Base-by-base conservation (phyloP, 2,888 invertebrate species). In the Unio delphinus region DNA sequence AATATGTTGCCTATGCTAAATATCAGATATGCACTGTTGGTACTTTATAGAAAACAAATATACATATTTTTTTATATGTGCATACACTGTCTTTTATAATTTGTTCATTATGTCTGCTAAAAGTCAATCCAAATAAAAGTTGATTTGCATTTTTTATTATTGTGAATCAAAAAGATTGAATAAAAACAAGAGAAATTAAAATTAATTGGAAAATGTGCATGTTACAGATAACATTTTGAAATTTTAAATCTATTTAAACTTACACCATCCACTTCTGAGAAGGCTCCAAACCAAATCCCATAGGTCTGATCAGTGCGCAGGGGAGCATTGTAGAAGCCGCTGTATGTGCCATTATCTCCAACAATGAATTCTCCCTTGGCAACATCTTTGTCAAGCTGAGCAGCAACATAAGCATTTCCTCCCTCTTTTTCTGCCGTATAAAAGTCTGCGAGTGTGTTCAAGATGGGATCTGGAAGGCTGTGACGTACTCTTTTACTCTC, bases 391-490 rank as follows among this genome's bases (percentile, higher is more conserved):
- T 93, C 92, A 72, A 97, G 90, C 89, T 95, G 95, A 0, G 95
- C 96, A 8, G 96, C 93, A 55, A 96, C 94, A 86, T 97, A 97
- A 88, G 95, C 96, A 4, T 94, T 93, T 6, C 94, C 88, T 0
- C 94, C 94, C 73, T 94, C 93, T 60, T 92, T 92, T 66, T 91
- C 90, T 0, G 96, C 94, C 82, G 92, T 92, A 69, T 93, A 90
- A 90, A 93, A 94, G 84, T 93, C 85, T 26, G 82, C 79, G 59
- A 88, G 92, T 67, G 93, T 92, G 78, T 94, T 93, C 34, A 94
- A 93, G 0, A 96, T 78, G 8, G 69, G 64, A 15, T 78, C 75
- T 17, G 80, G 78, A 0, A 81, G 67, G 57, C 75, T 73, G 18
- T 64, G 64, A 17, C 70, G 73, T 30, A 74, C 59, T 55, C 65